Evolutionary conservation across 2,888 invertebrate genomes (phyloP), one percentile per base, ranked within the genome.

Genomic region (Zootermopsis nevadensis): DNA sequence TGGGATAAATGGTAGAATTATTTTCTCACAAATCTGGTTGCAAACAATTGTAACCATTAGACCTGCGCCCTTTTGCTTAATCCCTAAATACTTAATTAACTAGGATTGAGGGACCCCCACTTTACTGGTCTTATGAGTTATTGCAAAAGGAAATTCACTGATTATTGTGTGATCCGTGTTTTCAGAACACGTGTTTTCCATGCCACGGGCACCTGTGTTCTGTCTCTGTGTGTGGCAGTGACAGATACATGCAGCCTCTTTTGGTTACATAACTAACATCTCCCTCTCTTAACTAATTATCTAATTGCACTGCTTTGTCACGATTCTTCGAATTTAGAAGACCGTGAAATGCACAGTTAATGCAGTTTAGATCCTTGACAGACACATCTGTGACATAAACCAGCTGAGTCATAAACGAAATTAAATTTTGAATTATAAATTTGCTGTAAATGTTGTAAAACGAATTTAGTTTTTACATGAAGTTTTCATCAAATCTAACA

Each of bases 171-270:
- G 6, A 2, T 60, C 27, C n/a, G n/a, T 60, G 12, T 60, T 60
- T n/a, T 6, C n/a, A n/a, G n/a, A n/a, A 12, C 27, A 60, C n/a
- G 27, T n/a, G 60, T 60, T n/a, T 15, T n/a, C 15, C 60, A 27
- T 60, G 60, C 60, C 60, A 60, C 27, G n/a, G 60, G n/a, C 60
- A 60, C 60, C 60, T 60, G 60, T 27, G n/a, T 27, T n/a, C n/a
- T 60, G 60, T n/a, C n/a, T n/a, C n/a, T 53, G 53, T 60, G 60
- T 60, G 48, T 48, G 19, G 48, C 48, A 48, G 48, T 48, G 48
- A 19, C 48, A 1, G 15, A 19, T n/a, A n/a, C 60, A 6, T 60
- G 60, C 27, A 24, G 6, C 4, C 60, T n/a, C 60, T 2, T n/a
- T 8, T n/a, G 60, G 15, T 60, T 27, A 55, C 22, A n/a, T n/a